Base-by-base conservation (phyloP, 2,113 vertebrate genomes). In the Echinops telfairi region DNA sequence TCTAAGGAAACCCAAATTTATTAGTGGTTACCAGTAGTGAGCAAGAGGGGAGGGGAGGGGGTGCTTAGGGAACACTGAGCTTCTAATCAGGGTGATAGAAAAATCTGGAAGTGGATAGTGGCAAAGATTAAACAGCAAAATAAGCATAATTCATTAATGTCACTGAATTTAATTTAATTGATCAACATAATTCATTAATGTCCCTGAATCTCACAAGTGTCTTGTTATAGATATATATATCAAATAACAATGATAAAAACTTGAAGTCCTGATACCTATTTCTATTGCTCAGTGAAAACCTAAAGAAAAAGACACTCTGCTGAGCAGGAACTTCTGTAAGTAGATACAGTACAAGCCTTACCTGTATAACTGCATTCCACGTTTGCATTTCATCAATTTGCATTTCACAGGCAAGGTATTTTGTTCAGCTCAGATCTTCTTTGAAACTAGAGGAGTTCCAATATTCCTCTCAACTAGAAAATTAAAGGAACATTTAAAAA, bases 311-410 rank as follows among this genome's bases (percentile, higher is more conserved):
- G 83, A 92, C 80, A 70, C 73, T 58, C 53, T 84, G 85, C 91
- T 81, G 8, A 57, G n/a, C 25, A 66, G 92, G 93, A 97, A 88
- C 3, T 29, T 84, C n/a, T 89, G 40, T 36, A 81, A 94, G 60
- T 60, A 16, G 47, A 88, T 90, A 95, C 96, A 94, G 93, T 68
- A 80, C 83, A 91, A 68, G 76, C 36, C 70, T 57, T 95, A 89
- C 93, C 95, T 97, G 19, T 29, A 12, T 4, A 89, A 27, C 64
- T 66, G 22, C 64, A 66, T 27, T 66, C 64, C 64, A 66, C 29
- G 9, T 66, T 90, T 68, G 84, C 25, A 5, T 73, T 96, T 95
- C 75, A 82, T 82, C 53, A 25, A 58, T 22, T 88, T 70, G 25
- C 70, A 84, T 89, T 96, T 95, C 75, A 80, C 66, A 92, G 38